Evolutionary conservation across 1,140 invertebrate genomes (phyloP).

Genomic region (Sycophaga agraensis): DNA sequence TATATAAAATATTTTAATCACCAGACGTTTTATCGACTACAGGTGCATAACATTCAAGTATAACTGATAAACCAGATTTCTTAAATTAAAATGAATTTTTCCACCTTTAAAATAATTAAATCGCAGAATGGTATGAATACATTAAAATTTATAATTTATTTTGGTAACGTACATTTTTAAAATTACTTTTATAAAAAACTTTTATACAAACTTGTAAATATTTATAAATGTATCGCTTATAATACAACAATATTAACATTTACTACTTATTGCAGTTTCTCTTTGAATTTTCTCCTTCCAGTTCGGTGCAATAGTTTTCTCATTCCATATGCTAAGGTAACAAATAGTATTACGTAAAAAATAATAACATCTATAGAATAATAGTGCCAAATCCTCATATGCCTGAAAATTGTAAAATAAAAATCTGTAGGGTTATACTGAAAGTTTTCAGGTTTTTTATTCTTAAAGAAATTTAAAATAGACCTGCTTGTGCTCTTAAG

Average conservation of each 20-base stretch:
- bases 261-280: slow-evolving; percentile 9
- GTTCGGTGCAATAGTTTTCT: slow-evolving; percentile 34
- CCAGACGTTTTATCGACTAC: too few relatives aligned
- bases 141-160: too few relatives aligned
- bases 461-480: too few relatives aligned
- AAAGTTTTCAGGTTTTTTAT: background rate
- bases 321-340: slow-evolving; percentile 32
- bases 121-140: too few relatives aligned
- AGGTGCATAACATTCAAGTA: too few relatives aligned
- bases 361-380: slow-evolving; percentile 47
- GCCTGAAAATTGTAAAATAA: slow-evolving; percentile 31
- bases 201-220: background rate
- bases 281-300: slow-evolving; percentile 14
- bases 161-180: too few relatives aligned
- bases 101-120: too few relatives aligned
- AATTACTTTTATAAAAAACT: too few relatives aligned
- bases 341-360: slow-evolving; percentile 36
- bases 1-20: too few relatives aligned
- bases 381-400: slow-evolving; percentile 48
- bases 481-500: slow-evolving; percentile 50
- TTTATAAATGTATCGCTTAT: slow-evolving; percentile 1
- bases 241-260: background rate
- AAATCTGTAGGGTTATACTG: background rate
- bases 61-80: too few relatives aligned
- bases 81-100: too few relatives aligned